Conservation (phyloP, 2,888 invertebrate species). For the Venustoraphidia nigricollis region DNA sequence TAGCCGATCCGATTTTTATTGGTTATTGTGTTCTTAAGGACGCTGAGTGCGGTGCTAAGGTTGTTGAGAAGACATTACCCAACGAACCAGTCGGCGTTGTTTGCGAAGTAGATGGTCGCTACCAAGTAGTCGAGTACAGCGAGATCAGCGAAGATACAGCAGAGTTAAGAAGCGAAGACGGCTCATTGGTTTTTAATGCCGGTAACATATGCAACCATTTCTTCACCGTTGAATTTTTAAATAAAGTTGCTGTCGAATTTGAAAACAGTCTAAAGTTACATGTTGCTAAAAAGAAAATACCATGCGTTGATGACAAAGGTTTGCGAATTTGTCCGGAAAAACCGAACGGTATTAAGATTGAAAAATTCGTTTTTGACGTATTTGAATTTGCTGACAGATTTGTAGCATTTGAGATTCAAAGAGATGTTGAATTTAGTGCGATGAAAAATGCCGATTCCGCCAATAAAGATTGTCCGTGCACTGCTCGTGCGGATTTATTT, state of each 20-base stretch:
- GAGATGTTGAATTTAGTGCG: constrained; percentile 92
- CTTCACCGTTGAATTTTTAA: constrained; percentile 76
- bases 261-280: constrained; percentile 75
- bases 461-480: constrained; percentile 82
- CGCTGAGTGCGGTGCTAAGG: constrained; percentile 94
- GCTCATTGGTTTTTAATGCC: constrained; percentile 76
- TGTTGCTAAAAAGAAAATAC: constrained; percentile 95
- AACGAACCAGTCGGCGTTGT: constrained; percentile 93
- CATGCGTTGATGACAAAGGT: constrained; percentile 60
- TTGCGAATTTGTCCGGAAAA: constrained; percentile 55
- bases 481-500: constrained; percentile 64
- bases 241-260: constrained; percentile 50
- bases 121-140: constrained; percentile 93
- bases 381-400: constrained; percentile 86
- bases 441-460: constrained; percentile 84
- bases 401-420: constrained; percentile 80
- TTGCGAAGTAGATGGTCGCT: constrained; percentile 79
- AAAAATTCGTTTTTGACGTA: constrained; percentile 98
- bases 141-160: constrained; percentile 84
- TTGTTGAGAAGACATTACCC: constrained; percentile 81
- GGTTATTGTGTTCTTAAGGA: constrained; percentile 82
- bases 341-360: constrained; percentile 95
- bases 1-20: constrained; percentile 92
- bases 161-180: constrained; percentile 59
- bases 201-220: constrained; percentile 99